A percentile compares a stretch with the other conserved stretches of the same genome.
These are phyloP conservation scores for Pangasius krempfi DNA, from an alignment of 2,797 vertebrate genomes.

Conservation along the genomic window DNA sequence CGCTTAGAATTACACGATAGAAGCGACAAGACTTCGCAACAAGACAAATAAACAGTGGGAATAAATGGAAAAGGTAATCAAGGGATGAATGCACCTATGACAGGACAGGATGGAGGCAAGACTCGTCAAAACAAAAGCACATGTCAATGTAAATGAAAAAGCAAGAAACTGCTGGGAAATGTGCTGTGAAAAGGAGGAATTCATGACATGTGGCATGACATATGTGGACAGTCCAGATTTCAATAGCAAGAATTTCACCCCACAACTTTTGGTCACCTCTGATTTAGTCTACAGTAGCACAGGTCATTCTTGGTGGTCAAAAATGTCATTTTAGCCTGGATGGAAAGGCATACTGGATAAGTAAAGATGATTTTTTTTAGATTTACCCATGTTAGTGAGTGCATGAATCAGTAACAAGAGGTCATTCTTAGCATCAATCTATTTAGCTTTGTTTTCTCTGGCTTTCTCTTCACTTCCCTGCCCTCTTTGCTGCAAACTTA, in stretches of 20 bases:
- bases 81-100: neutral
- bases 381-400: no score
- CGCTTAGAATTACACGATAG: neutral
- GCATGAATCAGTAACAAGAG: constrained; percentile 26
- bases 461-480: constrained; percentile 41
- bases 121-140: neutral
- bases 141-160: neutral
- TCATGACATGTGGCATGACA: neutral
- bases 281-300: neutral
- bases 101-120: neutral
- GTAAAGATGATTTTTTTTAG: neutral
- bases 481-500: constrained; percentile 35
- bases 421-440: constrained; percentile 20
- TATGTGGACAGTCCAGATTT: neutral
- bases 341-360: neutral
- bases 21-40: neutral
- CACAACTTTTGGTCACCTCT: neutral
- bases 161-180: neutral
- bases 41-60: neutral
- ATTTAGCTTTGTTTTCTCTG: constrained; percentile 38
- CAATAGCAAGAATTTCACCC: neutral
- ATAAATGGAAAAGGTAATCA: neutral
- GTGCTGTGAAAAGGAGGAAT: neutral
- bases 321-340: neutral
- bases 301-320: neutral